phyloP scores from a whole-genome alignment of 2,797 vertebrate genomes.

The Synanceia verrucosa region DNA sequence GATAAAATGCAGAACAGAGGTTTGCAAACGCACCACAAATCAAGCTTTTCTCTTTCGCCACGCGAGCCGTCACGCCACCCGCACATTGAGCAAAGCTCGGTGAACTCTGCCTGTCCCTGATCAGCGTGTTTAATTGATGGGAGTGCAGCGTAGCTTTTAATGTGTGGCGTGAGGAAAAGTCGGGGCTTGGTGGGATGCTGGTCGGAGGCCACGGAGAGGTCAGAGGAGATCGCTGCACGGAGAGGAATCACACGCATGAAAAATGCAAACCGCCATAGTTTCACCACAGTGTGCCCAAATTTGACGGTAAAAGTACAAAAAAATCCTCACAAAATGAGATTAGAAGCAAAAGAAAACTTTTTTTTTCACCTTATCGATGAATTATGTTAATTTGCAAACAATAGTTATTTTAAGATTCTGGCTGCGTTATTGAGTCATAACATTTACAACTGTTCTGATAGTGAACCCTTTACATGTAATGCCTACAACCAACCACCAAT shows the following conservation, averaged over 20 bases:
- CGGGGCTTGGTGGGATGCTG: conserved; percentile 14
- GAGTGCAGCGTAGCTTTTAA: conserved; percentile 54
- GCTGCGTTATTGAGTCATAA: no score
- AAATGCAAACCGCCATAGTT: conserved; percentile 59
- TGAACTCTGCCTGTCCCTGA: conserved; percentile 74
- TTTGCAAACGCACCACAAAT: background rate
- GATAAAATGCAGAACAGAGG: background rate
- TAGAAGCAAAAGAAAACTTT: background rate
- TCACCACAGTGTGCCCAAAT: background rate
- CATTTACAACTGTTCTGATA: background rate
- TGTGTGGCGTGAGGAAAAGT: conserved; percentile 59
- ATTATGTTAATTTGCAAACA: no score
- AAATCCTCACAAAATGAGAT: background rate
- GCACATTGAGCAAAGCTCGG: conserved; percentile 28
- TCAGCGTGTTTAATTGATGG: conserved; percentile 76
- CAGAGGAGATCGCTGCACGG: conserved; percentile 46
- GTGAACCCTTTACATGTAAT: background rate
- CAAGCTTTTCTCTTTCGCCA: background rate
- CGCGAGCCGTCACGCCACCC: conserved; percentile 16
- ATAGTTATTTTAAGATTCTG: no score
- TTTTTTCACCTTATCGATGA: no score
- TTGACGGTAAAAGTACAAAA: background rate
- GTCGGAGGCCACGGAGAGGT: conserved; percentile 52
- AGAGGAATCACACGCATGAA: conserved; percentile 65
- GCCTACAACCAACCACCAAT: background rate